Base-by-base conservation (phyloP, 2,888 invertebrate species). In the Diaperis boleti region DNA sequence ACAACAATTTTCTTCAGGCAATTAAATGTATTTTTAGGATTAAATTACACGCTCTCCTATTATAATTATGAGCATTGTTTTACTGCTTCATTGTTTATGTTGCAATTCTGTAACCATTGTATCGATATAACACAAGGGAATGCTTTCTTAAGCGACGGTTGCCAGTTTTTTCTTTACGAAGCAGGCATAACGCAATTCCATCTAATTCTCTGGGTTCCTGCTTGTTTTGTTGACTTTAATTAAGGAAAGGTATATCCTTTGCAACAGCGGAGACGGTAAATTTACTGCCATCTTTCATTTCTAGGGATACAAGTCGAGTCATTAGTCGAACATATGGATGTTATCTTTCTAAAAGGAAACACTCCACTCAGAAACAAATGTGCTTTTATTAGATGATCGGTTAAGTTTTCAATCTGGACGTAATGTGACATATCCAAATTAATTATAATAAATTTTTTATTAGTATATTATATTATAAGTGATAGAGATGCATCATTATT, bases 171-270 rank as follows among this genome's bases (percentile, higher is more conserved):
- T 33, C 33, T 33, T 33, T 33, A 3, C 4, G n/a, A 33, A 33
- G 33, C 33, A 33, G 33, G 11, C 5, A 10, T 33, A 31, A 2
- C 5, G 5, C 33, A 33, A n/a, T 33, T 4, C 33, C 1, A 11
- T 33, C 33, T 33, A 33, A 45, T 29, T 26, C 26, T 14, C 22
- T 45, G 22, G 7, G 6, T 7, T 45, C 4, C 29, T 17, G 33
- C 15, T 33, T 47, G 50, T 37, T 50, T 18, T 50, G 37, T 37
- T 50, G 14, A 37, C 8, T 50, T 50, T 50, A 50, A 50, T 50
- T 50, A 50, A 50, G 50, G 20, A 50, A 50, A 39, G 15, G 39
- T 17, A 39, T 39, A 14, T 17, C 39, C 3, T 4, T 13, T 37
- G 5, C 8, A 39, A 39, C 15, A 17, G 2, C 8, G 39, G 3